Percentiles rank a stretch among this genome's conserved stretches.
Conservation (phyloP, 2,113 vertebrate genomes). For the Pardalotus punctatus region DNA sequence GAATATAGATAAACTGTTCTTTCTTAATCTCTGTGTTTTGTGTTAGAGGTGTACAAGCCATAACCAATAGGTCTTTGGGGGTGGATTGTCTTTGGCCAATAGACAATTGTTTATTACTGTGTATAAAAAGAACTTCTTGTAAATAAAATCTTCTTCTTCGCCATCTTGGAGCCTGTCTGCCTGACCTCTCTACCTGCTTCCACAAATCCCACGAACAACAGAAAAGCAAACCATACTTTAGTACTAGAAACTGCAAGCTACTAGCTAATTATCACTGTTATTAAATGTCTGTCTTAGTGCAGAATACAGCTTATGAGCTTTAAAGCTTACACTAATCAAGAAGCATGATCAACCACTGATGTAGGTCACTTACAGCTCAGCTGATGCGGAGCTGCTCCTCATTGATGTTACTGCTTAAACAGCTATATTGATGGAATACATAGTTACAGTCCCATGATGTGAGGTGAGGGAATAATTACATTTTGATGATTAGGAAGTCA, state of each 20-base stretch:
- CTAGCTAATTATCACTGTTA: conserved; percentile 35
- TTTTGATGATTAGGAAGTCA: background rate
- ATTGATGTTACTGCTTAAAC: background rate
- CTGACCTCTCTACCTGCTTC: no score
- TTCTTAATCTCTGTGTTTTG: no score
- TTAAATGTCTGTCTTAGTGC: conserved; percentile 7
- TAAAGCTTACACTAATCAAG: conserved; percentile 61
- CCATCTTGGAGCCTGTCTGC: no score
- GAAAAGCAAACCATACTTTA: no score
- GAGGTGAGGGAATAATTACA: background rate
- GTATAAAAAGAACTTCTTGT: no score
- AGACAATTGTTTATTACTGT: no score
- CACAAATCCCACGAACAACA: no score
- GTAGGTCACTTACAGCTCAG: conserved; percentile 40
- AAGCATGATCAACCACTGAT: conserved; percentile 34
- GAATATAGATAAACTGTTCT: no score
- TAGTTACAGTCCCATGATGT: background rate
- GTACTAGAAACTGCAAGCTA: background rate
- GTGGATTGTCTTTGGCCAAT: no score
- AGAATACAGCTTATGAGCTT: conserved; percentile 57
- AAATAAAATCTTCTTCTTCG: no score
- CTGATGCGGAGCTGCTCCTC: background rate
- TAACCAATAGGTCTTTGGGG: no score
- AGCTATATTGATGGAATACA: background rate
- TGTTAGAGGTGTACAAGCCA: no score